phyloP scores from a whole-genome alignment of 2,113 vertebrate genomes.

The Aramus guarauna region DNA sequence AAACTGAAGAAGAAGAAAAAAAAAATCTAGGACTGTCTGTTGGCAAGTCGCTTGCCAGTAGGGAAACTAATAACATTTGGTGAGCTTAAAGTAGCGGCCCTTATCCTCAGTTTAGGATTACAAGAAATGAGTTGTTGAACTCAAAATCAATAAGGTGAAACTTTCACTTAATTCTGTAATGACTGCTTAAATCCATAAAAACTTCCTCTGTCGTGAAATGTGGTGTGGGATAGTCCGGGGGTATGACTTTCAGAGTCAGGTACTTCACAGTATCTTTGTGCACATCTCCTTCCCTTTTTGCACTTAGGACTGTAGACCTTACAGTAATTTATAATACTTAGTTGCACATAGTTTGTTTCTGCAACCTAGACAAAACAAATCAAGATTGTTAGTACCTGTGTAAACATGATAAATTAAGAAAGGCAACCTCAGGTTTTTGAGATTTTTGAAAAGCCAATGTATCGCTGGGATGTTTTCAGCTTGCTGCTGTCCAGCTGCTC shows the following conservation, averaged over 20 bases:
- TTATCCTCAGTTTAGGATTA: not conserved
- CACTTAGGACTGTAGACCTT: not conserved
- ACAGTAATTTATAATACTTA: not conserved
- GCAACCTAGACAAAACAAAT: not conserved
- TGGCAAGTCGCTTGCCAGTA: fast-evolving
- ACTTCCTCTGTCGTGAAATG: not conserved
- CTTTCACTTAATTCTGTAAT: not conserved
- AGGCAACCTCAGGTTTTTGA: not conserved
- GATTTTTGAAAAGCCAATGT: not conserved
- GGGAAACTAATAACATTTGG: not conserved
- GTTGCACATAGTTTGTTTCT: not conserved
- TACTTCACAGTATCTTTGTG: not conserved
- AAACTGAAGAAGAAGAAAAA: not conserved
- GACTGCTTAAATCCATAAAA: not conserved
- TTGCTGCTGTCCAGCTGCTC: not conserved
- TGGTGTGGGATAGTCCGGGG: not conserved
- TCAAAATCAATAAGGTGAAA: not conserved
- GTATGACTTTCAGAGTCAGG: not conserved
- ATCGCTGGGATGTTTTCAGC: not conserved
- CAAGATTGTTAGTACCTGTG: not conserved
- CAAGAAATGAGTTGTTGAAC: not conserved
- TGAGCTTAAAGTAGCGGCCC: not conserved
- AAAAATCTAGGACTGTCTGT: not conserved
- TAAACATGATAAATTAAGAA: not conserved
- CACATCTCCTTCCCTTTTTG: not conserved